Evolutionary conservation across 2,888 invertebrate genomes (phyloP), one percentile per base, ranked within the genome.

Genomic region (Melinaea marsaeus): DNA sequence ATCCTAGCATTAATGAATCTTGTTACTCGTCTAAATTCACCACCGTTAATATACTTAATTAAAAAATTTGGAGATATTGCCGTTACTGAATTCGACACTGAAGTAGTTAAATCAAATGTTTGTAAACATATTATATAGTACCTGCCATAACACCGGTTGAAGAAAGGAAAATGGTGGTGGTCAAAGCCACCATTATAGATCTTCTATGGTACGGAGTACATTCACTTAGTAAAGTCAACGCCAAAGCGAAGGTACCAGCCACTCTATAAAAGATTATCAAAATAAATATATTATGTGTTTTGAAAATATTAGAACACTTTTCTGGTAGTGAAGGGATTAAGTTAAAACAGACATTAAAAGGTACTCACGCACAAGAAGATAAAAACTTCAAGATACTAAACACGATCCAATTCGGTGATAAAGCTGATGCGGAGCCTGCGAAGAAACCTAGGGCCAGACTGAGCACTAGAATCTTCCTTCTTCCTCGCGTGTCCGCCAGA

Each of bases 381-480:
- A 93, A 71, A 66, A 94, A 92, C 71, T 95, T 90, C 54, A 94
- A 91, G 0, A 91, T 71, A 34, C 92, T 79, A 11, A 94, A 81
- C 60, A 92, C 89, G 63, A 91, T 90, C 79, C 93, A 94, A 70
- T 91, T 91, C 0, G 92, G 92, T 0, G 94, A 92, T 62, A 93
- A 86, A 0, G 92, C 92, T 0, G 93, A 92, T 1, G 86, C 71
- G 0, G 92, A 74, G 0, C 93, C 92, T 1, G 91, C 74, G 3
- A 91, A 13, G 63, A 91, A 90, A 47, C 93, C 92, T 3, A 92
- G 67, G 0, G 79, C 73, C 66, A 93, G 78, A 9, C 84, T 84
- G 5, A 81, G 57, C 2, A 74, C 63, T 2, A 90, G 77, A 4
- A 86, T 77, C 66, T 75, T 81, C 62, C 79, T 74, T 0, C 90